phyloP scores from a whole-genome alignment of 2,113 vertebrate species.

The Oriolus oriolus region DNA sequence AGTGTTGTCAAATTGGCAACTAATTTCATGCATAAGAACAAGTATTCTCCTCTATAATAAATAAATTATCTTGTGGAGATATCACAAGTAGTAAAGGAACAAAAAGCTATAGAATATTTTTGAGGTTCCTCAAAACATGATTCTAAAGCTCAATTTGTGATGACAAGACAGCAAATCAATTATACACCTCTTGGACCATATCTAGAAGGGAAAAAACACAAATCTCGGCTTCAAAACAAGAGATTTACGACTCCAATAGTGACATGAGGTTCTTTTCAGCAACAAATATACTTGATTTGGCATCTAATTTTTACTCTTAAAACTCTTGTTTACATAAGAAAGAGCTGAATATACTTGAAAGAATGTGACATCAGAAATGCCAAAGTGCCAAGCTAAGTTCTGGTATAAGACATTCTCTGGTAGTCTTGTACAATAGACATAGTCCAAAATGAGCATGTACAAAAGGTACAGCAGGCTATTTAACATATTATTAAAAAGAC shows the following conservation, averaged over 20 bases:
- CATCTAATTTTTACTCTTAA: background rate
- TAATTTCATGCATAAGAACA: background rate
- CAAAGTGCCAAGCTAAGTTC: background rate
- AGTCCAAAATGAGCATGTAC: background rate
- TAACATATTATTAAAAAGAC: background rate
- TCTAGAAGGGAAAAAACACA: accelerated
- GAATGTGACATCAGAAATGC: background rate
- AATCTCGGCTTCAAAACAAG: background rate
- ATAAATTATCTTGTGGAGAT: background rate
- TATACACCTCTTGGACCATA: background rate
- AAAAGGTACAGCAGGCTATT: background rate
- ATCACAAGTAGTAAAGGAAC: background rate
- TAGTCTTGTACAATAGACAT: background rate
- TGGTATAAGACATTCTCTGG: background rate
- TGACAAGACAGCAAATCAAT: background rate
- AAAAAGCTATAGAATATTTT: background rate
- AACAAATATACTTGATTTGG: background rate
- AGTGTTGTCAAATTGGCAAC: background rate
- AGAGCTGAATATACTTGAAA: background rate
- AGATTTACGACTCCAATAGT: background rate
- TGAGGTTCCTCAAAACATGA: background rate
- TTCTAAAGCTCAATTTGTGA: background rate
- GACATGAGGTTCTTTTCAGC: background rate
- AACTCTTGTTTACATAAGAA: background rate
- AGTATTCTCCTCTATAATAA: background rate